A percentile compares a stretch with the other conserved stretches of the same genome.
Conservation (phyloP, 2,113 vertebrate species). For the Podarcis muralis region DNA sequence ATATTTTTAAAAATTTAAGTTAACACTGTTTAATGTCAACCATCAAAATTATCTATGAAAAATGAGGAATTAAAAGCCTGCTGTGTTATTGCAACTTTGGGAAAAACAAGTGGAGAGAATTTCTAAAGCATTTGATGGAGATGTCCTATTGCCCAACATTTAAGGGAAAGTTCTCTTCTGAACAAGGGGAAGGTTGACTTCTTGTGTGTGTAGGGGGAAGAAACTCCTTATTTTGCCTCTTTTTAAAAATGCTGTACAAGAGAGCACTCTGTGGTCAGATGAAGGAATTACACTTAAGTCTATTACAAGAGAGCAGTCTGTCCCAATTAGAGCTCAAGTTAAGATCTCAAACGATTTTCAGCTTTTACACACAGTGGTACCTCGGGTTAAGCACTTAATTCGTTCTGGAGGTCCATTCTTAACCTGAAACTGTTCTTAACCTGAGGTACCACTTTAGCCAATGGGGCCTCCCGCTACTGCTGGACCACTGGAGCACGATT, state of each 20-base stretch:
- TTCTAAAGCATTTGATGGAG: neutral
- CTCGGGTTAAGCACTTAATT: no score
- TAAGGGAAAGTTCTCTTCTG: neutral
- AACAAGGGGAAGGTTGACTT: neutral
- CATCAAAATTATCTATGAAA: neutral
- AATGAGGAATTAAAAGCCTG: neutral
- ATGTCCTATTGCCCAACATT: no score
- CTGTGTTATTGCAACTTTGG: neutral
- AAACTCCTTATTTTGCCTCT: neutral
- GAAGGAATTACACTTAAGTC: neutral
- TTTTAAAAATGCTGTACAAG: neutral
- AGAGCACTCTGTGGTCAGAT: conserved; percentile 5
- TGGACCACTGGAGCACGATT: no score
- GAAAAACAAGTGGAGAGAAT: neutral
- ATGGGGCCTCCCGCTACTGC: no score
- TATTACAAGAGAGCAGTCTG: neutral
- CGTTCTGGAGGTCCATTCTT: no score
- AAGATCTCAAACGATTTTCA: neutral
- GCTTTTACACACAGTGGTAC: neutral
- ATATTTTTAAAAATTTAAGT: no score
- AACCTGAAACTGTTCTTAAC: no score
- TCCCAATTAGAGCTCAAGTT: neutral
- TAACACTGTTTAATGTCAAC: neutral
- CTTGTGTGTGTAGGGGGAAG: neutral
- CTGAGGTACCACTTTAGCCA: no score